Base-by-base conservation (phyloP, 2,113 vertebrate species). In the Perccottus glenii region DNA sequence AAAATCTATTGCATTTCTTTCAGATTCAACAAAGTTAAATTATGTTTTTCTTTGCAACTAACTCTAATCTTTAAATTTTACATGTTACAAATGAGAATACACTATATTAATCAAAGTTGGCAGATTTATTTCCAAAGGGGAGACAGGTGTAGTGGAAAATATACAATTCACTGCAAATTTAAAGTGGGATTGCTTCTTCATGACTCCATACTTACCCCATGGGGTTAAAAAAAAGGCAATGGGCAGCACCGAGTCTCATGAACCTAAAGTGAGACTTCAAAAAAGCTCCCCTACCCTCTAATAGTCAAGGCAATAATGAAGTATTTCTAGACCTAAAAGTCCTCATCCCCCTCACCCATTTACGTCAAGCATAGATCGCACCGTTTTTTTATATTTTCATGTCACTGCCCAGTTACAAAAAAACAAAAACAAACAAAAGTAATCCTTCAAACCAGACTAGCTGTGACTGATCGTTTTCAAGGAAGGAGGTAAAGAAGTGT, bases 361-460 rank as follows among this genome's bases (percentile, higher is more conserved):
- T 92, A 90, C 76, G 88, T 90, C 92, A 93, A 89, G 90, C 90
- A 88, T 80, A 90, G 94, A 94, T 95, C 94, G 93, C 93, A 92
- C 86, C 75, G 78, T 82, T 76, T 55, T 60, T 71, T 92, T 56
- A 63, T 75, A 58, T 85, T 82, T 83, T 79, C 16, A 67, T 76
- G 63, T 82, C 65, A 70, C 58, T 82, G 70, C 80, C 82, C 86
- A 80, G 61, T 82, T 85, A 88, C 90, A 89, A 80, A 89, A 88
- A 85, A 50, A 64, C 32, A 19, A 47, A 36, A 35, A 42, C 49
- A 32, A 75, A 73, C 75, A 60, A 15, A 64, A 73, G 76, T 88
- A 81, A 81, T 70, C 78, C 81, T 55, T 81, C 88, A 82, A 71
- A 73, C 82, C 77, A 87, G 83, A 75, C 32, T 71, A 65, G 82